phyloP scores from a whole-genome alignment of 2,797 vertebrate species.

The Bradypus variegatus region DNA sequence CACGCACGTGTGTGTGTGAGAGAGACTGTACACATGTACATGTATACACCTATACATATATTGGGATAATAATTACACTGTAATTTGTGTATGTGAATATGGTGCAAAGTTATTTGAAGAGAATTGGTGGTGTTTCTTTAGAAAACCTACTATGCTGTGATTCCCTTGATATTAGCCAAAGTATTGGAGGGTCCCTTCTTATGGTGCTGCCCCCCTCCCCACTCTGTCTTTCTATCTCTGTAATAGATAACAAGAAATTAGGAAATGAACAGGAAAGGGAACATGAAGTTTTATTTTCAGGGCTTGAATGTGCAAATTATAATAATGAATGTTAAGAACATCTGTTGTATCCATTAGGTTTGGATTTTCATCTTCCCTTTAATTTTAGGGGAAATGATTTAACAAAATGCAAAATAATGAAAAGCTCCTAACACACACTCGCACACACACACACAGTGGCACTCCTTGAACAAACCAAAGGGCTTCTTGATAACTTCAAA shows the following conservation, averaged over 20 bases:
- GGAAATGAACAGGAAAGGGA: neutral
- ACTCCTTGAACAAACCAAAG: neutral
- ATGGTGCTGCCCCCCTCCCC: neutral
- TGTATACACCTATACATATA: no score
- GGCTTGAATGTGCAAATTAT: conserved; percentile 5
- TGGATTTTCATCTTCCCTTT: neutral
- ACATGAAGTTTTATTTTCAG: neutral
- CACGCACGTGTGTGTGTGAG: neutral
- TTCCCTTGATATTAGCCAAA: neutral
- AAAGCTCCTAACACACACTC: neutral
- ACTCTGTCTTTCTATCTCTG: no score
- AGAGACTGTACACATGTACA: neutral
- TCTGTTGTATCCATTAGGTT: neutral
- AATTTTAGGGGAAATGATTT: neutral
- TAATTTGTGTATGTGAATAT: neutral
- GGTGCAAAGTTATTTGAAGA: neutral
- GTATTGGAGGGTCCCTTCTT: neutral
- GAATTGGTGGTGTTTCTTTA: neutral
- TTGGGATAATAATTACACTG: neutral
- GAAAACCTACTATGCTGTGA: neutral
- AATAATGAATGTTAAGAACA: conserved; percentile 8
- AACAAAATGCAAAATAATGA: neutral
- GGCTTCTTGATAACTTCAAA: conserved; percentile 19
- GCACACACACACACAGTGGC: neutral
- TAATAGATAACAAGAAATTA: neutral